Evolutionary conservation across 2,113 vertebrate genomes (phyloP).

Genomic region (Stegostoma tigrinum): DNA sequence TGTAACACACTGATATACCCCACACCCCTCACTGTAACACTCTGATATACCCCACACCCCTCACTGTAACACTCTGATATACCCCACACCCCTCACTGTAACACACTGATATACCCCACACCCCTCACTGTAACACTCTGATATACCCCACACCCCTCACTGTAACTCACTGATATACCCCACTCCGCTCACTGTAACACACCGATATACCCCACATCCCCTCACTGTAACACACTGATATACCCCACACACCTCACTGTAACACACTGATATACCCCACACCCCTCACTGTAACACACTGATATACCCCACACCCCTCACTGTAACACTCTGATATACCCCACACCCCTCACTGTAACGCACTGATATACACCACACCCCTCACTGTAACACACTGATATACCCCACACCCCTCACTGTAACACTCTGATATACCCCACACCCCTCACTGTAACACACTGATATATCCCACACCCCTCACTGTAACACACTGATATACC

Average conservation of each 20-base stretch:
- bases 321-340: background rate
- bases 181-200: background rate
- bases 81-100: conserved; percentile 1
- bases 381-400: background rate
- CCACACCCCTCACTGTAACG: background rate
- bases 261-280: conserved; percentile 2
- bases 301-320: background rate
- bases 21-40: background rate
- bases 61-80: background rate
- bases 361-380: background rate
- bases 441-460: background rate
- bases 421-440: background rate
- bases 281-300: background rate
- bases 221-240: background rate
- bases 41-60: background rate
- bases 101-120: background rate
- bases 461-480: background rate
- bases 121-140: background rate
- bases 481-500: background rate
- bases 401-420: background rate
- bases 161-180: background rate
- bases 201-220: no score
- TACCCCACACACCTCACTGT: background rate
- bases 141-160: background rate
- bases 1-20: background rate